A percentile compares a stretch with the other conserved stretches of the same genome.
Evolutionary conservation across 2,113 vertebrate species (phyloP).

Genomic region (Pyrgilauda ruficollis): DNA sequence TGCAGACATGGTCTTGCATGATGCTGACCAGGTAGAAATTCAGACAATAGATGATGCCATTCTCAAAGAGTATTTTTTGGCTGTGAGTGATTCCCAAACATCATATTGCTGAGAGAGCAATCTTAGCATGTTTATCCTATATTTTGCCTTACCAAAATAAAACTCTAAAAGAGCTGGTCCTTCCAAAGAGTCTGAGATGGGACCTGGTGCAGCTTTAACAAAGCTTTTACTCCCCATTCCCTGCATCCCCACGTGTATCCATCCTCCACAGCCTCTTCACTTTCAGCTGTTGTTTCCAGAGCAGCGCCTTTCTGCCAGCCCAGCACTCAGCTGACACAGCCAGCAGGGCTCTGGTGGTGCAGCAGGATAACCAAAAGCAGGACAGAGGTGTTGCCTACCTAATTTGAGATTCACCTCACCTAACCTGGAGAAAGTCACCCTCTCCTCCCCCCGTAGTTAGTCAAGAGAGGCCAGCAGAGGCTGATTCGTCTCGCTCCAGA

Average conservation of each 20-base stretch:
- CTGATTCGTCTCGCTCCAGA: neutral
- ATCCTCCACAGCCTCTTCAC: neutral
- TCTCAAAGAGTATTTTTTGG: neutral
- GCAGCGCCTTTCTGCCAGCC: neutral
- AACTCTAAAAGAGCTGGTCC: neutral
- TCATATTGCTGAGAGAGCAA: neutral
- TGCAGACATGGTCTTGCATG: neutral
- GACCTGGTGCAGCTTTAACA: neutral
- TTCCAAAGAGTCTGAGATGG: neutral
- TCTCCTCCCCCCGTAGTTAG: accelerated
- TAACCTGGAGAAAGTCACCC: neutral
- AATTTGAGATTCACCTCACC: neutral
- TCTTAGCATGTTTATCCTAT: neutral
- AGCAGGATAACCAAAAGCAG: neutral
- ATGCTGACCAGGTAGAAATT: neutral
- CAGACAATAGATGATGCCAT: neutral
- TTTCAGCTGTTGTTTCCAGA: neutral
- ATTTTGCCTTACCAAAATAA: neutral
- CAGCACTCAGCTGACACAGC: accelerated
- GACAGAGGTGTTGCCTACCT: neutral
- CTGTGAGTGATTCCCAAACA: neutral
- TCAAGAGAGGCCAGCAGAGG: neutral
- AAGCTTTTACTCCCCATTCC: neutral
- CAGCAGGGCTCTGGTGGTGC: accelerated
- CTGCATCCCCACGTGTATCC: accelerated